Conservation (phyloP, 2,113 vertebrate species). For the Sebastes schlegelii region DNA sequence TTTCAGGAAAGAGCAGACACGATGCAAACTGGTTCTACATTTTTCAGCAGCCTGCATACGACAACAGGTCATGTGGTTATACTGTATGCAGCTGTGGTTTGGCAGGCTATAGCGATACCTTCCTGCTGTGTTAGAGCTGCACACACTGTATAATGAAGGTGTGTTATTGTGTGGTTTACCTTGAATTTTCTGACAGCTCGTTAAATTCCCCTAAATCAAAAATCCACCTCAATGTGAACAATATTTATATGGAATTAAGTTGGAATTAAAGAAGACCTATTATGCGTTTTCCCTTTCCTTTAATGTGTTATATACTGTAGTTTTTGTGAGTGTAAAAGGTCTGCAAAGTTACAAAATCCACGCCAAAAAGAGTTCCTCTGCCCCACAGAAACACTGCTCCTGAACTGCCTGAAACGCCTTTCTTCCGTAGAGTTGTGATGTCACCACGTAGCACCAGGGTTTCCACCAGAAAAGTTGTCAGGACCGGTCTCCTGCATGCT, state of each 20-base stretch:
- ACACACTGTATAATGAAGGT: not conserved
- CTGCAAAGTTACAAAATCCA: too few species aligned
- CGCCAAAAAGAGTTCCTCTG: too few species aligned
- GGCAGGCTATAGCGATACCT: too few species aligned
- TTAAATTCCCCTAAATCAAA: not conserved
- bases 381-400: too few species aligned
- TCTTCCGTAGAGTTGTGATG: too few species aligned
- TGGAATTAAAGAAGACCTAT: not conserved
- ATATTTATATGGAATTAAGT: not conserved
- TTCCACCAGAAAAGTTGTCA: too few species aligned
- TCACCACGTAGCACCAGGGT: too few species aligned
- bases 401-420: too few species aligned
- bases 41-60: not conserved
- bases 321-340: too few species aligned
- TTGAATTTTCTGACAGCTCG: not conserved
- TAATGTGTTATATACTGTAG: too few species aligned
- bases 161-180: not conserved
- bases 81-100: constrained; percentile 4
- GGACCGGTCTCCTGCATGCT: too few species aligned
- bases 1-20: not conserved
- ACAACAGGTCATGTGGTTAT: not conserved
- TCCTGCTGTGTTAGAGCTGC: not conserved
- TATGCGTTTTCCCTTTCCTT: too few species aligned
- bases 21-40: constrained; percentile 29
- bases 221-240: not conserved